Base-by-base conservation (phyloP, 2,888 invertebrate species). In the Nudaria mundana region DNA sequence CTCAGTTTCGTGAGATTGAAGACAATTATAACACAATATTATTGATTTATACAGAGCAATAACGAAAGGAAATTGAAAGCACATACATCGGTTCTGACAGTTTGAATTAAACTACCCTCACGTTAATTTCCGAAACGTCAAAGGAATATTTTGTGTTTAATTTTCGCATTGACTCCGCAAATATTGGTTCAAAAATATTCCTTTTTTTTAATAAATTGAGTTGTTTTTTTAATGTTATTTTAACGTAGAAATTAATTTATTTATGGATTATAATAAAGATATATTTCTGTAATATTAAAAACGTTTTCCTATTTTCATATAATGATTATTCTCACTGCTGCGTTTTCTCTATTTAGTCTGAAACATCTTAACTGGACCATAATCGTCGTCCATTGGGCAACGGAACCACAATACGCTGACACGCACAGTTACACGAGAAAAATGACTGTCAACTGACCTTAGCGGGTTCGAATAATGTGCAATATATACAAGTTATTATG, bases 361-460 rank as follows among this genome's bases (percentile, higher is more conserved):
- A 44, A 44, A 20, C 26, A n/a, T 32, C 44, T 30, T 32, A 41
- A 36, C 25, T 31, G 31, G 45, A 30, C 25, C 37, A 42, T 39
- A 40, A 40, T 40, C 59, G 52, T 59, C 57, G 54, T 47, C 58
- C 47, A 59, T 54, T 52, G 51, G 47, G 44, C 48, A 61, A 65
- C 62, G 50, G 47, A 52, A 51, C 46, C 41, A 20, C 80, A 79
- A 78, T 70, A 66, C 71, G 59, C 60, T 66, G 76, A 76, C 72
- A 66, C 53, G 71, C 58, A 77, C 81, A 80, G 81, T 78, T 76
- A 81, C 65, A 63, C 63, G 73, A 80, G 80, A 81, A 81, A 83
- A 81, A 83, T 77, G 73, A 71, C 75, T 75, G 78, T 75, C 80
- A 75, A 73, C 71, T 64, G 74, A 76, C 76, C 76, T 70, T 59